Base-by-base conservation (phyloP, 2,888 invertebrate species). In the Sinelater perroti region DNA sequence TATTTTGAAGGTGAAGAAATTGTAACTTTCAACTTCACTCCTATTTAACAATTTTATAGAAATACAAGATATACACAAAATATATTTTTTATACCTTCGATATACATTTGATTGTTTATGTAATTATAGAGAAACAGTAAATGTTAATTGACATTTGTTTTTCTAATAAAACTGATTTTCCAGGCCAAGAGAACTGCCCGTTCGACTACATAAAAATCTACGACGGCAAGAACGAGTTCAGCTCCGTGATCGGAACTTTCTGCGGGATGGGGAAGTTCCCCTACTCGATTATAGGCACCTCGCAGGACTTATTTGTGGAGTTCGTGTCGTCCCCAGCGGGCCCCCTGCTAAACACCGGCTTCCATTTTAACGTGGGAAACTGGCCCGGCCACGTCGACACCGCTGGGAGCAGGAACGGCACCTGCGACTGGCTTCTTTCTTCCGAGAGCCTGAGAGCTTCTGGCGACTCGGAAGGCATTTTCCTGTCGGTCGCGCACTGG, bases 251-350 rank as follows among this genome's bases (percentile, higher is more conserved):
- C 66, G 94, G 94, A 3, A 93, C 93, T 3, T 93, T 95, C 74
- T 95, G 94, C 74, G 93, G 93, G 1, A 91, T 94, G 88, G 94
- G 94, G 38, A 94, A 94, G 78, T 95, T 95, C 71, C 94, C 95
- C 0, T 93, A 93, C 81, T 93, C 93, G 71, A 95, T 95, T 74
- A 94, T 95, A 68, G 95, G 95, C 7, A 95, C 95, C 36, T 93
- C 93, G 13, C 90, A 91, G 68, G 91, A 93, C 72, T 82, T 93
- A 67, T 93, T 91, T 73, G 93, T 93, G 49, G 93, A 93, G 75
- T 94, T 94, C 73, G 90, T 93, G 63, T 92, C 92, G 30, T 93
- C 93, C 2, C 90, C 92, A 26, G 93, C 93, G 67, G 87, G 94
- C 31, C 95, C 95, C 0, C 81, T 95, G 13, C 82, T 95, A 44